A percentile compares a stretch with the other conserved stretches of the same genome.
Conservation (phyloP, 2,888 invertebrate genomes). For the Sabellastarte sp. region DNA sequence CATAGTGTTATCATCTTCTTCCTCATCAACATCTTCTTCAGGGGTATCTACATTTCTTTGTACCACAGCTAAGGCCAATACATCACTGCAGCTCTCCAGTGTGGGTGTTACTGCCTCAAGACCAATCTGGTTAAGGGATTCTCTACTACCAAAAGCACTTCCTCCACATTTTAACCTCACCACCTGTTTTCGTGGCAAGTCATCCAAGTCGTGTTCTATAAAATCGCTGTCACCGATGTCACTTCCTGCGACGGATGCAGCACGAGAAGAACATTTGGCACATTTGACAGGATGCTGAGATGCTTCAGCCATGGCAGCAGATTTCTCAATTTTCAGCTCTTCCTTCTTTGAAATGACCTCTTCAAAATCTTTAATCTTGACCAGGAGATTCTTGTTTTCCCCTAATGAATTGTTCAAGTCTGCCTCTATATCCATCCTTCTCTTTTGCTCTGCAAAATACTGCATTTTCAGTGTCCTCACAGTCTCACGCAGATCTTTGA, state of each 20-base stretch:
- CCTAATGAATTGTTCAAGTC: slow-evolving; percentile 40
- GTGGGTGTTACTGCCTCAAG: slow-evolving; percentile 31
- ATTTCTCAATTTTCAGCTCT: not conserved
- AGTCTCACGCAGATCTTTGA: slow-evolving; percentile 43
- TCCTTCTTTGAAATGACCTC: slow-evolving; percentile 8
- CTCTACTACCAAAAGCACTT: slow-evolving; percentile 51
- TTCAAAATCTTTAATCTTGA: slow-evolving; percentile 36
- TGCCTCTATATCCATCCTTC: slow-evolving; percentile 42
- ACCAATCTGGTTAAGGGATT: slow-evolving; percentile 39
- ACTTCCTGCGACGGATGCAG: not conserved
- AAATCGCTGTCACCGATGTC: slow-evolving; percentile 25
- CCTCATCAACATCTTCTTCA: too few species aligned
- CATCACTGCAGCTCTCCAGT: slow-evolving; percentile 14
- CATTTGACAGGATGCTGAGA: too few species aligned
- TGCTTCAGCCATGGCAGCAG: not conserved
- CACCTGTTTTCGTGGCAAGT: slow-evolving; percentile 45
- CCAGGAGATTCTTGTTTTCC: slow-evolving; percentile 45
- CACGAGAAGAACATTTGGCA: not conserved
- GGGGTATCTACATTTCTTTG: not conserved
- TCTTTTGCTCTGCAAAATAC: slow-evolving; percentile 42
- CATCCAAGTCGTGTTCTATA: slow-evolving; percentile 48
- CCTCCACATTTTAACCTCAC: slow-evolving; percentile 54
- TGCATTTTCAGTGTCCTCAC: slow-evolving; percentile 44
- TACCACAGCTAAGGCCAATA: slow-evolving; percentile 5
- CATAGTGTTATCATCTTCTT: too few species aligned